Percentiles rank a stretch among this genome's conserved stretches.
These are phyloP conservation scores for Halictus ligatus DNA, from an alignment of 2,888 invertebrate species.

Conservation along the genomic window DNA sequence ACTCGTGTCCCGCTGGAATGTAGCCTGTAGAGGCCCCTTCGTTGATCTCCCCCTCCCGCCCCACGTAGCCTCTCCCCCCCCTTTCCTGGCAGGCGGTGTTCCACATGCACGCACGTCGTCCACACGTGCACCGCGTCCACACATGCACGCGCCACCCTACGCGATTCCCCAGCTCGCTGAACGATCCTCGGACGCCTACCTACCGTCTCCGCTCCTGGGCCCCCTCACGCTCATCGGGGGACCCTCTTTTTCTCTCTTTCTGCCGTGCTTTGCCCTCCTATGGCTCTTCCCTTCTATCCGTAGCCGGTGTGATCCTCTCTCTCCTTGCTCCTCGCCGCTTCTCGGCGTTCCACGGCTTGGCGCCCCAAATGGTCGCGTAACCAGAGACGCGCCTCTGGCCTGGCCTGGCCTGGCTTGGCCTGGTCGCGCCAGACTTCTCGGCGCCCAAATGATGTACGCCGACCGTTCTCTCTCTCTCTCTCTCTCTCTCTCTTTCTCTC, in stretches of 20 bases:
- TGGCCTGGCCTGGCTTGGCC: slow-evolving; percentile 73
- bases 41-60: slow-evolving; percentile 55
- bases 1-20: slow-evolving; percentile 82
- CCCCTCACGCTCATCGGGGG: slow-evolving; percentile 46
- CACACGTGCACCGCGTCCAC: slow-evolving; percentile 32
- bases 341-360: slow-evolving; percentile 74
- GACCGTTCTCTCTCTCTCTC: slow-evolving; percentile 67
- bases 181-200: slow-evolving; percentile 72
- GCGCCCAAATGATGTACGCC: slow-evolving; percentile 83
- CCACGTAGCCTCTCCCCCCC: slow-evolving; percentile 35
- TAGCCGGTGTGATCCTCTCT: slow-evolving; percentile 15
- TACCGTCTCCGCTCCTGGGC: slow-evolving; percentile 49
- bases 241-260: slow-evolving; percentile 55
- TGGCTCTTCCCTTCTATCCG: slow-evolving; percentile 54
- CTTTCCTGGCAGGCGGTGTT: slow-evolving; percentile 6
- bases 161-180: slow-evolving; percentile 53
- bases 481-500: slow-evolving; percentile 53
- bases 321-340: slow-evolving; percentile 51
- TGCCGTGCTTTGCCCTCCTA: slow-evolving; percentile 46
- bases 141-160: slow-evolving; percentile 45
- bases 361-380: slow-evolving; percentile 84
- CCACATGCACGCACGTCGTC: not conserved
- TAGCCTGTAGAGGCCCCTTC: slow-evolving; percentile 77
- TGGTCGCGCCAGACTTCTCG: slow-evolving; percentile 83
- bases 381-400: slow-evolving; percentile 81